Percentiles rank a stretch among this genome's conserved stretches.
These are phyloP conservation scores for Ceuthmochares aereus DNA, from an alignment of 2,113 vertebrate genomes.

Conservation along the genomic window DNA sequence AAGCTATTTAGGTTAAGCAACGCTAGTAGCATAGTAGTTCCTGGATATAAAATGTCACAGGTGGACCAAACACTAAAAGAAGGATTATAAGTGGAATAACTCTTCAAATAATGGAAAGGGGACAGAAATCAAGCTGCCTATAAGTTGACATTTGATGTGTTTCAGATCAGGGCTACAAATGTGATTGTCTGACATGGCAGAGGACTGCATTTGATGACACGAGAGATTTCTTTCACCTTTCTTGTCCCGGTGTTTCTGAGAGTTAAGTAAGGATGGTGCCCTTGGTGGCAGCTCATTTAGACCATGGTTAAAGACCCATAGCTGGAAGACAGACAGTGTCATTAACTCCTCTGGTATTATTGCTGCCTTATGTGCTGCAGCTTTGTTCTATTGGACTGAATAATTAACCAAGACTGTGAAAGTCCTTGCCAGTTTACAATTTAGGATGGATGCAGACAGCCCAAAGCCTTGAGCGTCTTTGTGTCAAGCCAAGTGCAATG, in stretches of 20 bases:
- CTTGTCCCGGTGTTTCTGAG: not conserved
- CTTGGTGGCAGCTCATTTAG: not conserved
- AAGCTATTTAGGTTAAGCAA: slow-evolving; percentile 43
- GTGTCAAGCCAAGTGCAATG: not conserved
- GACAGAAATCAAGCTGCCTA: not conserved
- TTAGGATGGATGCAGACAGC: not conserved
- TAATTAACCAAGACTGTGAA: not conserved
- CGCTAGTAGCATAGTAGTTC: not conserved
- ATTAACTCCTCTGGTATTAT: not conserved
- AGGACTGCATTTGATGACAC: not conserved
- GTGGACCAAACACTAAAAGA: not conserved
- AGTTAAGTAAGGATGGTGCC: not conserved
- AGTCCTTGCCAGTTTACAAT: not conserved
- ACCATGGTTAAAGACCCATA: not conserved
- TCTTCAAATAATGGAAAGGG: not conserved
- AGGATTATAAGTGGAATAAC: not conserved
- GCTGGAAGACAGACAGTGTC: not conserved
- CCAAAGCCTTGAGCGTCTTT: not conserved
- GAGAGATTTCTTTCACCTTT: not conserved
- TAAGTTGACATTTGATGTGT: not conserved
- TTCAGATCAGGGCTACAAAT: not conserved
- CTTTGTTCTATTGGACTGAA: not conserved
- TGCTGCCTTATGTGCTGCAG: not conserved
- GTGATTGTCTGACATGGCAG: not conserved
- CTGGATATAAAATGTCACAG: slow-evolving; percentile 27